These are phyloP conservation scores for Pao palembangensis DNA, from an alignment of 2,113 vertebrate species.

Conservation along the genomic window DNA sequence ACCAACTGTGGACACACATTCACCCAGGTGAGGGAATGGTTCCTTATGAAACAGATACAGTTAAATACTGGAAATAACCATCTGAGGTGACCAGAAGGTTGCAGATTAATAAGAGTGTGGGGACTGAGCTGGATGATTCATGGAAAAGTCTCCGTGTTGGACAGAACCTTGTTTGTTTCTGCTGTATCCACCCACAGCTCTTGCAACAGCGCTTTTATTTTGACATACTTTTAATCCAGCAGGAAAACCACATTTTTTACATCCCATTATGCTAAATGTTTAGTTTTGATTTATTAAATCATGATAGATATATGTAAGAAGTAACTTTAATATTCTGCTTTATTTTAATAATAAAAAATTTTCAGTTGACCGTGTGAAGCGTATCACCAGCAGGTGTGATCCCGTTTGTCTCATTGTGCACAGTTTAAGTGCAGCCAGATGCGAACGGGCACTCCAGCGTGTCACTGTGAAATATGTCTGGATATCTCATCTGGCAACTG, in stretches of 20 bases:
- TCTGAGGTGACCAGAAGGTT: no score
- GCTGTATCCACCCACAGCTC: slow-evolving; percentile 25
- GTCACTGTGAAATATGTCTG: slow-evolving; percentile 11
- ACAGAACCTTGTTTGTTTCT: slow-evolving; percentile 58
- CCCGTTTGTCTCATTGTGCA: slow-evolving; percentile 14
- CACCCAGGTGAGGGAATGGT: no score
- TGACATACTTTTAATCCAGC: slow-evolving; percentile 1
- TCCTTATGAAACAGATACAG: neutral
- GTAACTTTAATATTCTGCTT: neutral
- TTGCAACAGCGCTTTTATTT: slow-evolving; percentile 43
- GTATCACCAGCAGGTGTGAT: slow-evolving; percentile 2
- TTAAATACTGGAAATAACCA: neutral
- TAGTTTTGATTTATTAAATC: neutral
- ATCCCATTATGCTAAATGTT: no score
- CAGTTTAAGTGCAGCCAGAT: slow-evolving; percentile 31
- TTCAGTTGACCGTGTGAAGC: slow-evolving; percentile 9
- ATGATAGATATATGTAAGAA: no score
- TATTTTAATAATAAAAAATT: neutral
- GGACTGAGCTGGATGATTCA: slow-evolving; percentile 45
- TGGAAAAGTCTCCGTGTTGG: slow-evolving; percentile 30
- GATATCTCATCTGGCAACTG: slow-evolving; percentile 7
- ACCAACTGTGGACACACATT: slow-evolving; percentile 14
- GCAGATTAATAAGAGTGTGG: neutral
- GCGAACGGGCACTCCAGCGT: slow-evolving; percentile 31
- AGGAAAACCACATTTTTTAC: no score